Percentiles rank a stretch among this genome's conserved stretches.
Evolutionary conservation across 2,797 vertebrate species (phyloP).

Genomic region (Premnoplex brunnescens): DNA sequence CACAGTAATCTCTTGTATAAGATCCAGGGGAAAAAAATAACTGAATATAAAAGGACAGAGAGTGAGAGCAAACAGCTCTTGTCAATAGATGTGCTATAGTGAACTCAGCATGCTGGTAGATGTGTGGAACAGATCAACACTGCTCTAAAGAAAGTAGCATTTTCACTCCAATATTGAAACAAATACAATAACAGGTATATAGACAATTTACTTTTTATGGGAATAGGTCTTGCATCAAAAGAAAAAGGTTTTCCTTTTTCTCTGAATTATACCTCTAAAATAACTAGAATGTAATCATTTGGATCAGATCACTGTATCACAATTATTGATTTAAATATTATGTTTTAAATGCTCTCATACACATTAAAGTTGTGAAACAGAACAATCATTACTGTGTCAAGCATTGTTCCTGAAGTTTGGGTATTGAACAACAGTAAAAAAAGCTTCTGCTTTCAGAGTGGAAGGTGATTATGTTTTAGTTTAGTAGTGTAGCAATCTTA

Average conservation of each 20-base stretch:
- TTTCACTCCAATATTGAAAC: background rate
- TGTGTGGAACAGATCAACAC: background rate
- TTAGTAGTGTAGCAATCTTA: background rate
- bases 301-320: background rate
- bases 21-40: background rate
- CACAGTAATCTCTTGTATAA: background rate
- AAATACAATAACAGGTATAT: background rate
- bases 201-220: background rate
- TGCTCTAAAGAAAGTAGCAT: background rate
- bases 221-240: background rate
- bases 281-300: background rate
- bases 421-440: background rate
- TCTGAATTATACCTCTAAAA: background rate
- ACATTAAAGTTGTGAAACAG: background rate
- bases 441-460: background rate
- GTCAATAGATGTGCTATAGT: slow-evolving; percentile 13
- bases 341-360: background rate
- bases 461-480: background rate
- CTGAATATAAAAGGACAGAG: slow-evolving; percentile 40
- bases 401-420: background rate
- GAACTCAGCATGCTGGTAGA: background rate
- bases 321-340: background rate
- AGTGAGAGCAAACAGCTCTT: background rate
- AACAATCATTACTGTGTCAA: background rate
- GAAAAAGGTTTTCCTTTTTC: background rate